Percentiles rank a stretch among this genome's conserved stretches.
Evolutionary conservation across 1,140 invertebrate genomes (phyloP).

Genomic region (Ctenoplectra terminalis): DNA sequence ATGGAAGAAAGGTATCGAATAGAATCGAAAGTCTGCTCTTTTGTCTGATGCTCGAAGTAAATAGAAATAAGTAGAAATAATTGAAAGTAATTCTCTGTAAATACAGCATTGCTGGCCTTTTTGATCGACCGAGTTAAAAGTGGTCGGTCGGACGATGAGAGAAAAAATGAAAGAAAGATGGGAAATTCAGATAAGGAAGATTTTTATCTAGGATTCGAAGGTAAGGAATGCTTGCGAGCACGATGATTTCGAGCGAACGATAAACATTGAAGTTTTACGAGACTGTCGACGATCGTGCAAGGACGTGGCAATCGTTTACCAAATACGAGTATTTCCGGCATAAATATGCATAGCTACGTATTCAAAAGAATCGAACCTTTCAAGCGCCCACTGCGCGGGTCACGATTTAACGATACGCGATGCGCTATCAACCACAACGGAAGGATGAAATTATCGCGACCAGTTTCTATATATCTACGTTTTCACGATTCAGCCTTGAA

Average conservation of each 20-base stretch:
- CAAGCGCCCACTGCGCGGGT: background rate
- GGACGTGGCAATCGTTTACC: constrained; percentile 9
- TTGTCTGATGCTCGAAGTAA: no score
- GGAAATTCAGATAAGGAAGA: constrained; percentile 29
- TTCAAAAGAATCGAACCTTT: background rate
- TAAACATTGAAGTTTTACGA: constrained; percentile 63
- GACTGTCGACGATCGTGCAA: background rate
- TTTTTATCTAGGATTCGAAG: constrained; percentile 46
- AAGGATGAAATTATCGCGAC: background rate
- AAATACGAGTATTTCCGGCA: constrained; percentile 25
- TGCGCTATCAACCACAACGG: background rate
- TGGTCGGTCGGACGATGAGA: no score
- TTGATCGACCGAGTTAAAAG: no score
- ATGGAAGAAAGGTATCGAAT: background rate
- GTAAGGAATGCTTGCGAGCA: background rate
- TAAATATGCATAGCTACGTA: constrained; percentile 30
- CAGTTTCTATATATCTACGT: no score
- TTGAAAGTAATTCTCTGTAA: no score
- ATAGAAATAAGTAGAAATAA: no score
- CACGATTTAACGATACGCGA: constrained; percentile 10
- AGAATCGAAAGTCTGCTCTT: background rate
- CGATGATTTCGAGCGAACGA: constrained; percentile 37
- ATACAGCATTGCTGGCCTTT: no score
- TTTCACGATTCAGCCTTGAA: no score
- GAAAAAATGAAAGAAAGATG: background rate